Conservation (phyloP, 2,797 vertebrate genomes). For the Apodemus agrarius region DNA sequence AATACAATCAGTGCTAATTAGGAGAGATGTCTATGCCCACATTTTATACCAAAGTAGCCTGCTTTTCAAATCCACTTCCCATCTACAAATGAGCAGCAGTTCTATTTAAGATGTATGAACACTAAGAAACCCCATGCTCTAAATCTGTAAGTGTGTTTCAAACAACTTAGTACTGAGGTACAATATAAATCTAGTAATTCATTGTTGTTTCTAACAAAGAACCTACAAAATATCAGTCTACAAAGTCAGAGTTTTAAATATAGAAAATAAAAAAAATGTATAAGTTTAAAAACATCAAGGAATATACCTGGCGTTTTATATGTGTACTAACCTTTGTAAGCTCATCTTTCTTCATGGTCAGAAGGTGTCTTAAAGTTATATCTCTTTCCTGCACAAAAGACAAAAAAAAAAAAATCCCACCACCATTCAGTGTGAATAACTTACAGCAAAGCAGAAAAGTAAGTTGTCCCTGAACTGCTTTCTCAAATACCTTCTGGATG, state of each 20-base stretch:
- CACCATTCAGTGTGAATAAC: constrained; percentile 46
- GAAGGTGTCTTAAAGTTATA: constrained; percentile 91
- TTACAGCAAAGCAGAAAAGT: constrained; percentile 58
- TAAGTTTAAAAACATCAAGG: constrained; percentile 24
- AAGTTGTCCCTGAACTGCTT: background rate
- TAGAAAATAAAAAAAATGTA: constrained; percentile 22
- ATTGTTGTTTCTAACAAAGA: constrained; percentile 36
- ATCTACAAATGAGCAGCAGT: constrained; percentile 31
- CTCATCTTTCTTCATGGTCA: constrained; percentile 93
- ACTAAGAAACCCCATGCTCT: background rate
- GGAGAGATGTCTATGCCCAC: background rate
- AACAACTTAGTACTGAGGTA: constrained; percentile 18
- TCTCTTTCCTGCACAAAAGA: constrained; percentile 89
- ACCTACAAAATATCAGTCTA: constrained; percentile 32
- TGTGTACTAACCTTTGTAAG: constrained; percentile 90
- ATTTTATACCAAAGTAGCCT: constrained; percentile 17
- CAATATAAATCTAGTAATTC: background rate
- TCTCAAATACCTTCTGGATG: background rate
- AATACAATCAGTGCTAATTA: constrained; percentile 53
- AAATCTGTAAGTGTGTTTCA: constrained; percentile 39
- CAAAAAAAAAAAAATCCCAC: constrained; percentile 59
- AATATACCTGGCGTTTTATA: constrained; percentile 54
- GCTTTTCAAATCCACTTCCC: constrained; percentile 51
- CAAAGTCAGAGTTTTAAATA: constrained; percentile 27
- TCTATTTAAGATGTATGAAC: constrained; percentile 17